Evolutionary conservation across 2,113 vertebrate genomes (phyloP), one percentile per base, ranked within the genome.

Genomic region (Monarcha castaneiventris): DNA sequence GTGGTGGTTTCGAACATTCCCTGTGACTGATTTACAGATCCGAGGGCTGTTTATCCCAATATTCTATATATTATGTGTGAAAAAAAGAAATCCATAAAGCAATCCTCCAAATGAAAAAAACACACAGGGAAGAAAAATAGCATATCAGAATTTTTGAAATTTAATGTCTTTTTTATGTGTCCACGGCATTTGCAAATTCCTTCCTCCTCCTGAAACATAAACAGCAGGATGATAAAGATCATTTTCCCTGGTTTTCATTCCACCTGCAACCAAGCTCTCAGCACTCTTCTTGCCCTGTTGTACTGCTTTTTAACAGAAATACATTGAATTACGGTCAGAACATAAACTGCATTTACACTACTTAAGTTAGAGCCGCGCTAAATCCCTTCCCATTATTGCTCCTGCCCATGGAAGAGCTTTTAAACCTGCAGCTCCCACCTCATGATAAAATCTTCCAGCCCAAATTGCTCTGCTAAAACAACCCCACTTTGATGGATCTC

Each of bases 91-190:
- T 27, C 18, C 49, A 49, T 23, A 22, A 74, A 41, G 35, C 8
- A 37, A 37, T 37, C 37, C 35, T 79, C 25, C 37, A 88, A 58
- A 67, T 8, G 3, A 33, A 37, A 43, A 21, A 52, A 25, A 48
- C 13, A 46, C 11, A 25, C 4, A 27, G 3, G 15, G 12, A 3
- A 49, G 39, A 63, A 79, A 61, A 21, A 10, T 0, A 56, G 6
- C 1, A 6, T 20, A 23, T 5, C 76, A 39, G 61, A 75, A 54
- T 66, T 43, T 29, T 33, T 23, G 16, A 18, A 61, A 44, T 46
- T 9, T 26, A 9, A 10, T 23, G 11, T 27, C 8, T 76, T 58
- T 79, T 71, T 64, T 30, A 12, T 16, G 25, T 35, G 16, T 59
- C 13, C 12, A 54, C 17, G 30, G 16, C 18, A 49, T 20, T 51